Evolutionary conservation across 2,797 vertebrate genomes (phyloP).

Genomic region (Microcaecilia unicolor): DNA sequence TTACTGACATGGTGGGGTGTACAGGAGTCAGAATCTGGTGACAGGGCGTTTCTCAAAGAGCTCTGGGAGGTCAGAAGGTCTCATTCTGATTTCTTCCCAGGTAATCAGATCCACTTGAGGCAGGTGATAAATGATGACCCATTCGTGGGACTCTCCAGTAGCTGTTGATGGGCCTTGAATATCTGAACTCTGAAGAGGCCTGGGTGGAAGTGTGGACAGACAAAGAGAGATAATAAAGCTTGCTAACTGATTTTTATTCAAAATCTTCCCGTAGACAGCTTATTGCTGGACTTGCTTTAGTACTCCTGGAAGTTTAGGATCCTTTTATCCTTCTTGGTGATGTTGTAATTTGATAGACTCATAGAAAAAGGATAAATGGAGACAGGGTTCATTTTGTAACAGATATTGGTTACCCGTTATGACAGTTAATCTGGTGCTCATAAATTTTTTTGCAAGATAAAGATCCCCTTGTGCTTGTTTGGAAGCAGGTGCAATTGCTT

Average conservation of each 20-base stretch:
- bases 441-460: too few relatives aligned
- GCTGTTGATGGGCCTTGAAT: conserved; percentile 47
- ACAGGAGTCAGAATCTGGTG: conserved; percentile 32
- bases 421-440: too few relatives aligned
- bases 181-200: conserved; percentile 17
- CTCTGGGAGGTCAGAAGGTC: conserved; percentile 39
- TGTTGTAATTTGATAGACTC: not conserved
- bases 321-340: not conserved
- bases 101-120: conserved; percentile 70
- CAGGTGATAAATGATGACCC: conserved; percentile 77
- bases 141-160: conserved; percentile 61
- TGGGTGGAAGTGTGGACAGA: conserved; percentile 23
- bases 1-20: conserved; percentile 24
- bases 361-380: too few relatives aligned
- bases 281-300: not conserved
- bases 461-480: too few relatives aligned
- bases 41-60: conserved; percentile 35
- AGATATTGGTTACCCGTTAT: too few relatives aligned
- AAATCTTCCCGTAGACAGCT: not conserved
- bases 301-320: too few relatives aligned
- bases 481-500: too few relatives aligned
- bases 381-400: too few relatives aligned
- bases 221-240: conserved; percentile 18
- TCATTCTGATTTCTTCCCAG: conserved; percentile 40
- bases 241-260: conserved; percentile 2